Percentiles rank a stretch among this genome's conserved stretches.
Evolutionary conservation across 2,888 invertebrate species (phyloP).

Genomic region (Hofmannophila pseudospretella): DNA sequence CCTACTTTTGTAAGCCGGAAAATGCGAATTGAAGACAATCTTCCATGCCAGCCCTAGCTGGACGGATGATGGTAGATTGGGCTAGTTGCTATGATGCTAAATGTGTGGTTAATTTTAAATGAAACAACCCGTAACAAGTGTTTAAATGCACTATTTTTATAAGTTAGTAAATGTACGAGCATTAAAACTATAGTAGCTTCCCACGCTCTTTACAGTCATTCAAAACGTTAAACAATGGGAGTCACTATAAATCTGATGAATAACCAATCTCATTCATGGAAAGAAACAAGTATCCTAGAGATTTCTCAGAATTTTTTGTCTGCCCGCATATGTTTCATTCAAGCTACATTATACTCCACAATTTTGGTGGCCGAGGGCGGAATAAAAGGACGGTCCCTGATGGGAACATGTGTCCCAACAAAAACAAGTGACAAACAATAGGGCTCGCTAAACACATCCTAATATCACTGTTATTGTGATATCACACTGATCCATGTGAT

Average conservation of each 20-base stretch:
- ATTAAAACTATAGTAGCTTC: too few species aligned
- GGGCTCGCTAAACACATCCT: constrained; percentile 15
- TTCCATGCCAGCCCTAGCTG: constrained; percentile 55
- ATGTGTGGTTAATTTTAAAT: not conserved
- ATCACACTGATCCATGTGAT: too few species aligned
- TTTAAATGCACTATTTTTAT: too few species aligned
- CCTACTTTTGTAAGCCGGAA: constrained; percentile 73
- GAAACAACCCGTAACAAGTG: too few species aligned
- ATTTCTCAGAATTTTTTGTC: constrained; percentile 19
- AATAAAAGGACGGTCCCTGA: constrained; percentile 33
- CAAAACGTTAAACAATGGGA: too few species aligned
- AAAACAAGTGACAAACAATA: constrained; percentile 45
- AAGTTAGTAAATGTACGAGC: too few species aligned
- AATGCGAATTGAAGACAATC: constrained; percentile 75
- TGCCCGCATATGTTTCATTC: constrained; percentile 53
- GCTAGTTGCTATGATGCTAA: not conserved
- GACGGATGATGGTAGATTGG: constrained; percentile 5
- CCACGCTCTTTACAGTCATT: too few species aligned
- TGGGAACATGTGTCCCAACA: constrained; percentile 51
- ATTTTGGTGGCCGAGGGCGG: constrained; percentile 32
- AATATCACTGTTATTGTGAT: constrained; percentile 13
- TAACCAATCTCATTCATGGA: not conserved
- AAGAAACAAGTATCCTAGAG: not conserved
- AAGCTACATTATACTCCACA: constrained; percentile 30
- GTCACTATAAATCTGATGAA: too few species aligned